These are phyloP conservation scores for Rhynchotus rufescens DNA, from an alignment of 2,797 vertebrate genomes.

Conservation along the genomic window DNA sequence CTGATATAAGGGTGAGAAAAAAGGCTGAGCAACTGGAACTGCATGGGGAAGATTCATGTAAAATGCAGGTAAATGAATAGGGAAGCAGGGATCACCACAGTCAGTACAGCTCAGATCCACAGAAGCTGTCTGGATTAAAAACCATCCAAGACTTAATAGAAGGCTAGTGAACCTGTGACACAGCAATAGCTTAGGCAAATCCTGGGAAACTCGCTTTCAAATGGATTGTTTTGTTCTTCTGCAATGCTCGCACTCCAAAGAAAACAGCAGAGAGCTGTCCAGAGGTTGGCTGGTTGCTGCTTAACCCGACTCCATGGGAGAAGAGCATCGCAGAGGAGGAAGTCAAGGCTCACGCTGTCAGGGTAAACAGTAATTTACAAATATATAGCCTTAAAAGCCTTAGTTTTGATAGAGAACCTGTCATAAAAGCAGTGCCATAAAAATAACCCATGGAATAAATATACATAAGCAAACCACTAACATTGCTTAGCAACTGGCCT, in stretches of 20 bases:
- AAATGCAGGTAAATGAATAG: background rate
- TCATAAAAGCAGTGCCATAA: background rate
- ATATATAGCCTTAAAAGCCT: background rate
- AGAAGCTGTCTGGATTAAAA: background rate
- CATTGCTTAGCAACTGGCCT: background rate
- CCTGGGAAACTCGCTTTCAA: background rate
- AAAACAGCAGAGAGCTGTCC: background rate
- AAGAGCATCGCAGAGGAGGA: background rate
- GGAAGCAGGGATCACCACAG: background rate
- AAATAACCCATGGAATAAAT: background rate
- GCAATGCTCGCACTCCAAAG: background rate
- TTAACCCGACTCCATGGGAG: background rate
- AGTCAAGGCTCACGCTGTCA: background rate
- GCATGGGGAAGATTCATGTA: background rate
- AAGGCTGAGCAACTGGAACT: background rate
- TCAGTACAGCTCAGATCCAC: background rate
- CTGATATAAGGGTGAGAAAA: background rate
- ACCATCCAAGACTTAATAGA: background rate
- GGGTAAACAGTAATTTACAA: background rate
- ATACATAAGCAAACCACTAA: background rate
- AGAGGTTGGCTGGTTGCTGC: background rate
- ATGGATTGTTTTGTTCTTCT: background rate
- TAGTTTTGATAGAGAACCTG: background rate
- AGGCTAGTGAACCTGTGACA: background rate
- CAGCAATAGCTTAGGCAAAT: background rate